phyloP scores from a whole-genome alignment of 1,140 invertebrate genomes.

The Aphis gossypii region DNA sequence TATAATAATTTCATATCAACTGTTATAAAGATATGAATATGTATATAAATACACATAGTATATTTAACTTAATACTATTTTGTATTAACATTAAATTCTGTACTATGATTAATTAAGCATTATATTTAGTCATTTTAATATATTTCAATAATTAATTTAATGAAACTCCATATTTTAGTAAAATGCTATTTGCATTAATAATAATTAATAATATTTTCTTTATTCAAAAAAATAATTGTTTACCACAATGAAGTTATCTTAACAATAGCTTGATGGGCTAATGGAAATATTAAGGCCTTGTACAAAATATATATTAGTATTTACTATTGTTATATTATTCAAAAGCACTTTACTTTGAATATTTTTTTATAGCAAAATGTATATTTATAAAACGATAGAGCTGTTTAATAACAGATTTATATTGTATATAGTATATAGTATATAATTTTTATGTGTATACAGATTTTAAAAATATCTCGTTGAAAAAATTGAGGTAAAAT shows the following conservation, averaged over 20 bases:
- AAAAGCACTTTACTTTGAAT: not conserved
- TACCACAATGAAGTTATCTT: not conserved
- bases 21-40: not conserved
- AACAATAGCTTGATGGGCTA: slow-evolving; percentile 9
- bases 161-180: not conserved
- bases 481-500: not conserved
- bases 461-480: not conserved
- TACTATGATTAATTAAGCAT: not conserved
- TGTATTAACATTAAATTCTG: not conserved
- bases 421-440: not conserved
- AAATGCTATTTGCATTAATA: not conserved
- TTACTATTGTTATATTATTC: not conserved
- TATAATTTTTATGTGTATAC: not conserved
- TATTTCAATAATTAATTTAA: not conserved
- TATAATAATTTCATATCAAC: not conserved
- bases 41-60: not conserved
- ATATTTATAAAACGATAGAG: not conserved
- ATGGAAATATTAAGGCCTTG: not conserved
- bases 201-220: slow-evolving; percentile 8
- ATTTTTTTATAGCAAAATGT: not conserved
- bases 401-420: not conserved
- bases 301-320: not conserved
- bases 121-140: not conserved
- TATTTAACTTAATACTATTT: not conserved
- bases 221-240: not conserved